Evolutionary conservation across 64 coral and sea anemone species (phyloP), one percentile per base, ranked within the genome.

Genomic region (Montipora foliosa): DNA sequence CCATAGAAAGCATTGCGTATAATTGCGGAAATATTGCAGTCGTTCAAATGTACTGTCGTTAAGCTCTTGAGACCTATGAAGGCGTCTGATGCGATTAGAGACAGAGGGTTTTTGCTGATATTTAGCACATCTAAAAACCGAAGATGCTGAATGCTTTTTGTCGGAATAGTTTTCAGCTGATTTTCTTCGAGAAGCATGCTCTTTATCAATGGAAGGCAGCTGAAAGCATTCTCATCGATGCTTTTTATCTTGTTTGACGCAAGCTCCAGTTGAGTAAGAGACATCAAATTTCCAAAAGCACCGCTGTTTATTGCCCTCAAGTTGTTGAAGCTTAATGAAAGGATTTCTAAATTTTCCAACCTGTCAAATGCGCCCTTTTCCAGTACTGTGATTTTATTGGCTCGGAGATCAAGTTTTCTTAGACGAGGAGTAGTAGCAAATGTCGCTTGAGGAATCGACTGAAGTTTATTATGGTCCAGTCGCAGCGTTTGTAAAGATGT

Each of bases 221-320:
- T 14, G 17, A 93, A 93, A 6, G 58, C 78, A 11, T 73, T 16
- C n/a, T 55, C 83, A 55, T 88, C 84, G 53, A 93, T 88, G 10
- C 14, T 24, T 15, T 60, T 12, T 70, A 93, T 80, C 15, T 49
- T 1, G 69, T 93, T 93, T 45, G 62, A 93, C 19, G 74, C 86
- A 13, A 93, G 61, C 46, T 80, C 61, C 5, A 93, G 22, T 12
- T 17, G 8, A 78, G 44, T 74, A 47, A 93, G 62, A 71, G 92
- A 93, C 92, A 93, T 93, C 22, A 93, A 24, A 21, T 88, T 93
- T 12, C 92, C 84, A 50, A 93, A 44, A 55, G 8, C 61, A 8
- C 76, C 92, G 45, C 49, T 58, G 22, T 44, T 14, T 37, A 93
- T 61, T 49, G 45, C 78, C 17, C 51, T 72, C 11, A 93, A 44